Base-by-base conservation (phyloP, 2,888 invertebrate genomes). In the Lordiphosa fenestrarum region DNA sequence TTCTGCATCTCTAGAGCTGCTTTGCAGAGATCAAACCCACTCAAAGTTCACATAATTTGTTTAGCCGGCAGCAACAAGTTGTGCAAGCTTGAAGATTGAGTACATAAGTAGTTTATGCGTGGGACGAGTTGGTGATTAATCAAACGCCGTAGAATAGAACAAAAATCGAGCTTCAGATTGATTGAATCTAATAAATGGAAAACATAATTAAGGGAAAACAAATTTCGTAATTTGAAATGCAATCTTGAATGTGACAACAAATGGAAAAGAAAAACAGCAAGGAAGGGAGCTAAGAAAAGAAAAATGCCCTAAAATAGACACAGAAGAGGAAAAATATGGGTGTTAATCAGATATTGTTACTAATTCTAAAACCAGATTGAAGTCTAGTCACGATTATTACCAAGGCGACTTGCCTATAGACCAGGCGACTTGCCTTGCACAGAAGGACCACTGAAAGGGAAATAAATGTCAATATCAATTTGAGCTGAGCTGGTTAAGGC, bases 1-100 rank as follows among this genome's bases (percentile, higher is more conserved):
- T 66, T 50, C 46, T 47, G 52, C 63, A 59, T 71, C 66, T 71
- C 53, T 73, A 57, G 48, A 48, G 55, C 44, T 36, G 63, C 73
- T 55, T 74, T 51, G 50, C 39, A 61, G 58, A 54, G 70, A 50
- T 66, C 72, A 83, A 80, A 57, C 76, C 83, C 85, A 82, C 84
- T 71, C 65, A 61, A 81, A 84, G 51, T 50, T 47, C 57, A 63
- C 47, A 73, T 73, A 80, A 69, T 66, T 66, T 57, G 55, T 48
- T 48, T 44, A 36, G 77, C 59, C 70, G 53, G 77, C 66, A 53
- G 82, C 77, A 73, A 73, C 82, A 70, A 59, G 78, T 81, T 77
- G 71, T 67, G 57, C 66, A 63, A 77, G 51, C 66, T 39, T 42
- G 15, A 36, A 40, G 58, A 57, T 66, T 63, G 66, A 51, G 63